These are phyloP conservation scores for Thamnaconus septentrionalis DNA, from an alignment of 2,113 vertebrate genomes.

Conservation along the genomic window DNA sequence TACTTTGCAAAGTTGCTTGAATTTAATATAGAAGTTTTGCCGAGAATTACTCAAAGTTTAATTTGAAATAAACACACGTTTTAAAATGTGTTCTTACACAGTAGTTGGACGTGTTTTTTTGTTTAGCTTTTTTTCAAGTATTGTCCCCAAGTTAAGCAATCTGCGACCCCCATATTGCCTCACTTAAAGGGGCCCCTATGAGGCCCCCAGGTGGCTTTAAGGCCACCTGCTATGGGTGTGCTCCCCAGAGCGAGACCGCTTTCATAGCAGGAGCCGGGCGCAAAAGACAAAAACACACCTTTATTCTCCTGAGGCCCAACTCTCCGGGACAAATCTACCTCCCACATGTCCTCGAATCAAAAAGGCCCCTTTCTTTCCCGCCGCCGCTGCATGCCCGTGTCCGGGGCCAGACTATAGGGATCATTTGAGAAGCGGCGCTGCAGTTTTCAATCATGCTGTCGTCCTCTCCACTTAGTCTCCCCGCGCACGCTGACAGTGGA, in stretches of 20 bases:
- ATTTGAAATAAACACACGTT: conserved; percentile 43
- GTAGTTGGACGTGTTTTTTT: conserved; percentile 27
- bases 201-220: conserved; percentile 76
- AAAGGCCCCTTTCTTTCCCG: conserved; percentile 72
- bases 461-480: conserved; percentile 47
- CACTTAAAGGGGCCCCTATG: conserved; percentile 51
- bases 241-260: conserved; percentile 77
- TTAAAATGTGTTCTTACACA: conserved; percentile 31
- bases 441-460: conserved; percentile 82
- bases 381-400: conserved; percentile 62
- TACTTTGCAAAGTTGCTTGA: conserved; percentile 72
- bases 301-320: conserved; percentile 80
- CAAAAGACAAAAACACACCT: conserved; percentile 82
- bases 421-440: conserved; percentile 80
- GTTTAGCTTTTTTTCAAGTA: conserved; percentile 1
- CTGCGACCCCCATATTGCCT: conserved; percentile 55
- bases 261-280: conserved; percentile 65
- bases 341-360: conserved; percentile 78
- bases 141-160: conserved; percentile 33
- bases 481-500: conserved; percentile 51
- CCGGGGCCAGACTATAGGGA: conserved; percentile 61
- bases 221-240: conserved; percentile 80
- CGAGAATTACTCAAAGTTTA: conserved; percentile 79
- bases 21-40: conserved; percentile 81
- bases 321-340: conserved; percentile 79